A percentile compares a stretch with the other conserved stretches of the same genome.
These are phyloP conservation scores for Ceraclea dissimilis DNA, from an alignment of 2,888 invertebrate genomes.

Conservation along the genomic window DNA sequence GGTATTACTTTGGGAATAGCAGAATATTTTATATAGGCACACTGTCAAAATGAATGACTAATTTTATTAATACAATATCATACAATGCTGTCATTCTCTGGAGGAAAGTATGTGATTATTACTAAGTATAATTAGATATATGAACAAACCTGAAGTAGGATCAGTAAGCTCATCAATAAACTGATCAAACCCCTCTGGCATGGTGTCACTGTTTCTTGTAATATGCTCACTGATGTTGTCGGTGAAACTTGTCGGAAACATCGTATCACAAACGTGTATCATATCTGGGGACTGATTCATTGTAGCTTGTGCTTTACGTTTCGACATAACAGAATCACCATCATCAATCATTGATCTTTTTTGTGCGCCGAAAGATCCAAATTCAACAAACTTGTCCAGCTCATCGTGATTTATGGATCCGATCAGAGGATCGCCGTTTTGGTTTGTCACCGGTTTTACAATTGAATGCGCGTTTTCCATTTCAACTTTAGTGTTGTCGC, in stretches of 20 bases:
- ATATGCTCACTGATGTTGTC: neutral
- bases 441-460: neutral
- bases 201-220: neutral
- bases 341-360: neutral
- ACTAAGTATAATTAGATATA: too few relatives aligned
- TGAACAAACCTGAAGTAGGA: constrained; percentile 20
- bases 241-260: neutral
- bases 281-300: neutral
- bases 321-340: neutral
- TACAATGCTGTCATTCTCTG: too few relatives aligned
- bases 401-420: neutral
- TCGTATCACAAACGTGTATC: neutral
- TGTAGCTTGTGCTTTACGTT: neutral
- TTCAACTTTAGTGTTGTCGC: neutral
- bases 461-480: too few relatives aligned
- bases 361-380: neutral
- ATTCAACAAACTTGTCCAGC: neutral
- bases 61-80: too few relatives aligned
- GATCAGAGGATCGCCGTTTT: neutral
- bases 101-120: too few relatives aligned
- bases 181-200: constrained; percentile 11
- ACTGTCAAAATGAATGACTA: too few relatives aligned
- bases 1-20: too few relatives aligned
- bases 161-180: constrained; percentile 22
- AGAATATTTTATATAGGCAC: too few relatives aligned